Evolutionary conservation across 1,140 invertebrate species (phyloP).

Genomic region (Anastrepha obliqua): DNA sequence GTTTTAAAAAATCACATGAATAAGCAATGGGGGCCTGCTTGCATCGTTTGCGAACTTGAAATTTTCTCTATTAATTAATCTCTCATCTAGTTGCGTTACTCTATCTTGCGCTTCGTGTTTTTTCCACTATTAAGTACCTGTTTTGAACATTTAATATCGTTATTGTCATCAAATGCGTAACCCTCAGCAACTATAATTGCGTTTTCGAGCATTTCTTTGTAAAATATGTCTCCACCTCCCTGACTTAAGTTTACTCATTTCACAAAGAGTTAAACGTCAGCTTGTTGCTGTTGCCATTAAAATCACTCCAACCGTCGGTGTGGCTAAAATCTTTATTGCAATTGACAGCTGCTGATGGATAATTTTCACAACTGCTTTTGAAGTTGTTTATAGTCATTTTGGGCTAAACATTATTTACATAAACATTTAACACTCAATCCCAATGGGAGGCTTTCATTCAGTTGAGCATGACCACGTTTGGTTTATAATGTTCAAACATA

Average conservation of each 20-base stretch:
- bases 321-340: not conserved
- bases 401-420: conserved; percentile 15
- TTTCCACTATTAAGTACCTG: no score
- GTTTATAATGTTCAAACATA: not conserved
- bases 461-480: not conserved
- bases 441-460: not conserved
- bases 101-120: no score
- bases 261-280: not conserved
- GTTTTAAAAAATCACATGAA: no score
- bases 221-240: not conserved
- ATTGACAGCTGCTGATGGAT: conserved; percentile 33
- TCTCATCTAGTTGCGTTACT: no score
- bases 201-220: no score
- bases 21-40: no score
- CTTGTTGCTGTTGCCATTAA: not conserved
- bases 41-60: no score
- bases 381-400: conserved; percentile 9
- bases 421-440: not conserved
- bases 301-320: not conserved
- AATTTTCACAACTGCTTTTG: not conserved
- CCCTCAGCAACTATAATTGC: no score
- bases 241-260: not conserved
- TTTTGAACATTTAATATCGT: no score
- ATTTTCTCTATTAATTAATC: no score
- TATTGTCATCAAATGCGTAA: no score